Evolutionary conservation across 2,113 vertebrate species (phyloP), one percentile per base, ranked within the genome.

Genomic region (Pterocles burchelli): DNA sequence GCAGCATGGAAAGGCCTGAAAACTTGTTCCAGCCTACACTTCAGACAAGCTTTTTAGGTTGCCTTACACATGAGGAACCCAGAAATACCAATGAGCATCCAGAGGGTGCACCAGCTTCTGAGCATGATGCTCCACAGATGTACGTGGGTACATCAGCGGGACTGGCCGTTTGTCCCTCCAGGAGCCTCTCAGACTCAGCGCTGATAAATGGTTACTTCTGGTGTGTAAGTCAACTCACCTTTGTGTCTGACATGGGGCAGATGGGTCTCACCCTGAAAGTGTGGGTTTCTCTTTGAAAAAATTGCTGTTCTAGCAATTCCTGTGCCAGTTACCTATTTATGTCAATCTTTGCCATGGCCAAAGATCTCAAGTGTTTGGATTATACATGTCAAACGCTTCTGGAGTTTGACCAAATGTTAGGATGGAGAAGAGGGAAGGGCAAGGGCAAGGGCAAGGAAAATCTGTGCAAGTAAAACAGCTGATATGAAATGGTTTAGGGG

Each of bases 81-180:
- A 62, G 43, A 4, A 74, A 33, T 11, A 58, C 58, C 62, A 59
- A 7, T 0, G 7, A 73, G 34, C 34, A 17, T 48, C 49, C 45
- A 10, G 9, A 63, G 55, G 26, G 7, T 43, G 18, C n/a, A 54
- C 7, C 6, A 52, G 31, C 9, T 24, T n/a, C 6, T 73, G 63
- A 73, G 52, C 12, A 4, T 1, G 2, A 34, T 16, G 52, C 17
- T 29, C 8, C 9, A 0, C 0, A 0, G 18, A 7, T 38, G 11
- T 10, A 13, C 6, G 11, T 61, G 63, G 34, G 6, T 41, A 17
- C 22, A 19, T 24, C 0, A 2, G 11, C 3, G 21, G 17, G 20
- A 51, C 24, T 29, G 20, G 25, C 31, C 11, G 2, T 1, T 1
- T 18, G 2, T 75, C 19, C 21, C n/a, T 76, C 11, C 41, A 68